A percentile compares a stretch with the other conserved stretches of the same genome.
phyloP scores from a whole-genome alignment of 2,113 vertebrate species.

The Vidua macroura region DNA sequence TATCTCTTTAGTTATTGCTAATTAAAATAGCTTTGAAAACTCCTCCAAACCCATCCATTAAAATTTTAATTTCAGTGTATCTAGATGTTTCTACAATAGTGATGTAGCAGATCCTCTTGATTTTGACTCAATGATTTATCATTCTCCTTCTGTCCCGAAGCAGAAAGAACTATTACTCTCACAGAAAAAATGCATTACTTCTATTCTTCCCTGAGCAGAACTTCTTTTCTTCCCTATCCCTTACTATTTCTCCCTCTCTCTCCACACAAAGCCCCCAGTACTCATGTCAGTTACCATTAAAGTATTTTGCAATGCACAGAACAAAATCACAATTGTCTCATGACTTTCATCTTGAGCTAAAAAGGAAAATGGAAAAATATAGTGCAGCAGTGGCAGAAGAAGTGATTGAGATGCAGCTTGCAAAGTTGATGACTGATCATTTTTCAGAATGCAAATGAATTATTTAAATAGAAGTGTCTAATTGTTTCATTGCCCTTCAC shows the following conservation, averaged over 20 bases:
- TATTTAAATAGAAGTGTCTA: background rate
- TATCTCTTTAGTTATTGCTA: background rate
- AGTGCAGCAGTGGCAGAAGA: background rate
- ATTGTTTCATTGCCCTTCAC: slow-evolving; percentile 23
- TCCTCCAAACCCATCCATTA: background rate
- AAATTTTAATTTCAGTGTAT: background rate
- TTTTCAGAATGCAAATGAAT: slow-evolving; percentile 26
- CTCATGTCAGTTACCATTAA: background rate
- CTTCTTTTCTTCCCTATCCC: background rate
- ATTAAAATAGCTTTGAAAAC: background rate
- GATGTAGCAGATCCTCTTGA: background rate
- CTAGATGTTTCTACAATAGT: background rate
- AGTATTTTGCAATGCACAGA: background rate
- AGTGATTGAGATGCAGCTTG: background rate
- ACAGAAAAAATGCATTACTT: background rate
- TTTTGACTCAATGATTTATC: background rate
- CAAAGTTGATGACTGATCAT: background rate
- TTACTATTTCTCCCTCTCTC: background rate
- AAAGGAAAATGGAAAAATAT: slow-evolving; percentile 26
- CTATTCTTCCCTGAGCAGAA: background rate
- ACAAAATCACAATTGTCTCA: slow-evolving; percentile 34
- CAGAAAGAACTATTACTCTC: background rate
- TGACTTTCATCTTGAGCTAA: slow-evolving; percentile 33
- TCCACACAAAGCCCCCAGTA: background rate
- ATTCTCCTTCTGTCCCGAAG: slow-evolving; percentile 3